phyloP scores from a whole-genome alignment of 2,888 invertebrate genomes.

The Himalopsyche kuldschensis region DNA sequence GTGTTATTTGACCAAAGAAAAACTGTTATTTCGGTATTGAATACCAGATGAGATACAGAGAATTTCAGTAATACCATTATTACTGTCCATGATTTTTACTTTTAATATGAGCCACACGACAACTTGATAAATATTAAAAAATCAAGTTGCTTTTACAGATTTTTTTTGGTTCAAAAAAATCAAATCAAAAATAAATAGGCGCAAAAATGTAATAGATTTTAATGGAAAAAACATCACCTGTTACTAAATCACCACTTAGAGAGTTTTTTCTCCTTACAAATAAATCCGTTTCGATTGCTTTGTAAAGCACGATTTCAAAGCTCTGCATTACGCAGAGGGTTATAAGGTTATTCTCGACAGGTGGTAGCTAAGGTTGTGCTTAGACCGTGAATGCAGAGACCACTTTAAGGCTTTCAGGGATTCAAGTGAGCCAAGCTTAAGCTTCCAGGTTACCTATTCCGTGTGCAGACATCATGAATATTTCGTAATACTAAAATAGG shows the following conservation, averaged over 20 bases:
- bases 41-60: too few species aligned
- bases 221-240: too few species aligned
- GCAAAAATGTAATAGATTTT: too few species aligned
- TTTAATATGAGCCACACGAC: too few species aligned
- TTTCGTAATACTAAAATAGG: not conserved
- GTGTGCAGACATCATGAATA: not conserved
- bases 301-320: not conserved
- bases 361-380: not conserved
- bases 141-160: too few species aligned
- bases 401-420: not conserved
- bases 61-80: too few species aligned
- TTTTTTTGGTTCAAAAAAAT: too few species aligned
- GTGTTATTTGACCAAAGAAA: too few species aligned
- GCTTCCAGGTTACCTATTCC: not conserved
- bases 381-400: not conserved
- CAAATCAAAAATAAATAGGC: too few species aligned
- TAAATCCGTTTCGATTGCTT: not conserved
- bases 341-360: not conserved
- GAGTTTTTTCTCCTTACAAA: not conserved
- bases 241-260: not conserved
- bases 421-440: not conserved
- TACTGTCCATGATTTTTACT: too few species aligned
- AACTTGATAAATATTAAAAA: too few species aligned
- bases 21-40: too few species aligned
- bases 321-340: not conserved